Evolutionary conservation across 2,888 invertebrate species (phyloP), one percentile per base, ranked within the genome.

Genomic region (Cynaeus angustus): DNA sequence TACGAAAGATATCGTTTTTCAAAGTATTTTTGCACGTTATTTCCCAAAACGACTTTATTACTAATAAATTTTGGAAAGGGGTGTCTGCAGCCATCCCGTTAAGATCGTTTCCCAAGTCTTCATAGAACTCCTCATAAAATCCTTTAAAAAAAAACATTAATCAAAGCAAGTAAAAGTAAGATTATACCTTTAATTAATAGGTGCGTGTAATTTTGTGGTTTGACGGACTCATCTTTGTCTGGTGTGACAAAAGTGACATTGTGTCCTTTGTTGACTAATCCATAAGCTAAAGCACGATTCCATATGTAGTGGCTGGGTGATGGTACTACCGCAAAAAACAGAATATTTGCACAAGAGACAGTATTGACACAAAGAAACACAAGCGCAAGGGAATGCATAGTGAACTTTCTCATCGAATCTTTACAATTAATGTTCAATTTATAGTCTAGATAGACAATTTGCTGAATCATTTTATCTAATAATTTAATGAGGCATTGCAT

Each of bases 1-100:
- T 61, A 33, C 78, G 55, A 12, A 82, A 75, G 0, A 81, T 81
- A 7, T 79, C 74, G 0, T 81, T 73, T 38, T 73, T 28, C 6
- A 50, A 30, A 28, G 6, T 21, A 21, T 21, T 1, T 21, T 21
- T 21, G 21, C 21, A 21, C 4, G 21, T 13, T 12, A 41, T 5
- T 41, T 41, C 41, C 10, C 41, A 41, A 6, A 41, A 12, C 26
- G 7, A 16, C 16, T 26, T n/a, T 21, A 10, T 16, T 6, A 5
- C 26, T 10, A 50, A 9, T 9, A 21, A 37, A 5, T 3, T 37
- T 8, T 37, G 3, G 7, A 37, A 2, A 7, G 37, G 37, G 12
- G 1, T 37, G 14, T 9, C 7, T 1, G 3, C 33, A 8, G 10
- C 37, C 37, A 38, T 38, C 3, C 9, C 41, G 14, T 33, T 53